Percentiles rank a stretch among this genome's conserved stretches.
phyloP scores from a whole-genome alignment of 1,140 invertebrate genomes.

The Micrasema minimum region DNA sequence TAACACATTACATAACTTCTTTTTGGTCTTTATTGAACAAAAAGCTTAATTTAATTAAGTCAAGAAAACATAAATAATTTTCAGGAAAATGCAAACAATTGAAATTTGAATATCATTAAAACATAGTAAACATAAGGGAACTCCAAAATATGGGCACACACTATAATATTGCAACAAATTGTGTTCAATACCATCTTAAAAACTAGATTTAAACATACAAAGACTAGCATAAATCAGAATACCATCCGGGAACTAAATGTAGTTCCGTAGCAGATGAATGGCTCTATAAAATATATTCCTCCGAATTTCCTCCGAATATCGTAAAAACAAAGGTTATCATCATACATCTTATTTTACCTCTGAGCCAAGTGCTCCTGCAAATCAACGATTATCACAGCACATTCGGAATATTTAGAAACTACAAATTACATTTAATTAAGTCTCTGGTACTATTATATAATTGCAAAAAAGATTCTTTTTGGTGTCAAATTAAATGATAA shows the following conservation, averaged over 20 bases:
- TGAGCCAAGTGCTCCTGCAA: slow-evolving; percentile 29
- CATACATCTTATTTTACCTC: slow-evolving; percentile 19
- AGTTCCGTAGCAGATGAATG: slow-evolving; percentile 2
- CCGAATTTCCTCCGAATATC: slow-evolving; percentile 26
- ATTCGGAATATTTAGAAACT: slow-evolving; percentile 46
- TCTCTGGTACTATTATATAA: too few species aligned
- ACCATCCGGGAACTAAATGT: background rate
- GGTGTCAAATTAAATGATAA: too few species aligned
- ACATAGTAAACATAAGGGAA: slow-evolving; percentile 1
- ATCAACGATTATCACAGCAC: slow-evolving; percentile 47
- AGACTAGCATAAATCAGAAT: slow-evolving; percentile 54
- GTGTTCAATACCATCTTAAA: slow-evolving; percentile 42
- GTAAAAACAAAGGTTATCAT: slow-evolving; percentile 9
- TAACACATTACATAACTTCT: too few species aligned
- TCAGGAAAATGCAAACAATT: background rate
- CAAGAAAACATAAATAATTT: slow-evolving; percentile 15
- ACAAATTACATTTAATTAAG: too few species aligned
- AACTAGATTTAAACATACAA: slow-evolving; percentile 47
- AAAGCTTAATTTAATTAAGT: too few species aligned
- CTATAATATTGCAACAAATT: slow-evolving; percentile 20
- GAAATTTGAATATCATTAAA: too few species aligned
- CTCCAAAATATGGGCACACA: slow-evolving; percentile 19
- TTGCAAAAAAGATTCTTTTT: too few species aligned
- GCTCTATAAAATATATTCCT: slow-evolving; percentile 3
- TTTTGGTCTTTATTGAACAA: too few species aligned